phyloP scores from a whole-genome alignment of 2,797 vertebrate genomes.

The Lateolabrax maculatus region DNA sequence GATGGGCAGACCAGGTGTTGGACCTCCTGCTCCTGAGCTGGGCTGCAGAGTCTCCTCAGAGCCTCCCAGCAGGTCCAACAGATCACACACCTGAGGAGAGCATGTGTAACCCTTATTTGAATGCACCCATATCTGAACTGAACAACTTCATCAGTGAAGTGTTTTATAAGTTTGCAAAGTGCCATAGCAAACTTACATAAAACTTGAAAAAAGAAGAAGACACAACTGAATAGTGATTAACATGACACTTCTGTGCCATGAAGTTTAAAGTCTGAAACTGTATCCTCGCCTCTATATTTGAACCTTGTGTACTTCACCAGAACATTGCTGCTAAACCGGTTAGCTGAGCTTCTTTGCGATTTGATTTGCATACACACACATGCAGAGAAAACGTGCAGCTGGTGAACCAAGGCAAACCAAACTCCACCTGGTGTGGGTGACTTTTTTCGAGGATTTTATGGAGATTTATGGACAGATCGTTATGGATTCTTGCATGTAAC shows the following conservation, averaged over 20 bases:
- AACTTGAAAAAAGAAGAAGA: neutral
- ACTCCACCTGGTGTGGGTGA: neutral
- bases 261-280: neutral
- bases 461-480: too few relatives aligned
- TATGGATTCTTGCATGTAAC: too few relatives aligned
- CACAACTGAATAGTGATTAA: neutral
- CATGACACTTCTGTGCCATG: neutral
- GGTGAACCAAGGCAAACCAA: too few relatives aligned
- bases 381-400: neutral
- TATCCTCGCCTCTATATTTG: neutral
- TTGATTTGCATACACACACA: neutral
- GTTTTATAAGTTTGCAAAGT: neutral
- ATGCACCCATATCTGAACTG: neutral
- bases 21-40: slow-evolving; percentile 21
- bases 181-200: neutral
- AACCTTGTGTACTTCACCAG: neutral
- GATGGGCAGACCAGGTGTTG: slow-evolving; percentile 27
- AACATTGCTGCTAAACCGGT: neutral
- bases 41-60: slow-evolving; percentile 74
- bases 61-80: slow-evolving; percentile 88
- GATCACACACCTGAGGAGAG: slow-evolving; percentile 85
- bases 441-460: too few relatives aligned
- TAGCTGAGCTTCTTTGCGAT: neutral
- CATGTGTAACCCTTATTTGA: neutral
- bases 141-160: neutral